phyloP scores from a whole-genome alignment of 2,888 invertebrate species.

The Pimpla rufipes region DNA sequence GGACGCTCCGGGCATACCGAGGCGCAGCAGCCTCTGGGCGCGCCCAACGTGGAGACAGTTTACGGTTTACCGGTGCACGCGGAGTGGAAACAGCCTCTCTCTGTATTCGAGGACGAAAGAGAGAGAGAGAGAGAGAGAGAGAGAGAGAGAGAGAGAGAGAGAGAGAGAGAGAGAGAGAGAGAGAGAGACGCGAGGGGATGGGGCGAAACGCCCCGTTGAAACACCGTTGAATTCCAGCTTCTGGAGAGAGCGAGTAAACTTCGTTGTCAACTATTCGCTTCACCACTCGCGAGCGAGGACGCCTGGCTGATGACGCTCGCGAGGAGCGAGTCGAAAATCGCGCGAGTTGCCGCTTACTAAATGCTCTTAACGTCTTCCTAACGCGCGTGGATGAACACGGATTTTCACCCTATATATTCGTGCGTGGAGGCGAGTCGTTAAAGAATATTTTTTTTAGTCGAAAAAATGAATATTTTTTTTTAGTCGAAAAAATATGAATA shows the following conservation, averaged over 20 bases:
- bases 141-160: too few species aligned
- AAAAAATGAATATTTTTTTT: too few species aligned
- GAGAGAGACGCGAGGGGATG: too few species aligned
- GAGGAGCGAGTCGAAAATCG: slow-evolving; percentile 37
- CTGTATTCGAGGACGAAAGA: slow-evolving; percentile 34
- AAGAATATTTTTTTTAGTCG: too few species aligned
- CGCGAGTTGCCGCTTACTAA: slow-evolving; percentile 34
- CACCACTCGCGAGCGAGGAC: slow-evolving; percentile 40
- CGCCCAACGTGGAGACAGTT: slow-evolving; percentile 18
- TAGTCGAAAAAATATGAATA: too few species aligned
- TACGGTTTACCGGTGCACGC: slow-evolving; percentile 22
- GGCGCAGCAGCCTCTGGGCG: background rate
- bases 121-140: slow-evolving; percentile 11
- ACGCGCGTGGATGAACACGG: slow-evolving; percentile 23
- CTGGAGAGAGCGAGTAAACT: slow-evolving; percentile 60
- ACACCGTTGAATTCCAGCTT: slow-evolving; percentile 44
- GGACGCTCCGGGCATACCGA: slow-evolving; percentile 38
- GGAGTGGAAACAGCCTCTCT: slow-evolving; percentile 13
- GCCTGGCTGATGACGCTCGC: slow-evolving; percentile 2
- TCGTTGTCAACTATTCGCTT: slow-evolving; percentile 55
- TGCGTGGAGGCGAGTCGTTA: too few species aligned
- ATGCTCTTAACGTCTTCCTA: slow-evolving; percentile 43
- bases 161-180: slow-evolving; percentile 14
- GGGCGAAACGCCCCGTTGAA: slow-evolving; percentile 28
- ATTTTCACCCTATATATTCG: too few species aligned